These are phyloP conservation scores for Thymelicus sylvestris DNA, from an alignment of 2,888 invertebrate genomes.

Conservation along the genomic window DNA sequence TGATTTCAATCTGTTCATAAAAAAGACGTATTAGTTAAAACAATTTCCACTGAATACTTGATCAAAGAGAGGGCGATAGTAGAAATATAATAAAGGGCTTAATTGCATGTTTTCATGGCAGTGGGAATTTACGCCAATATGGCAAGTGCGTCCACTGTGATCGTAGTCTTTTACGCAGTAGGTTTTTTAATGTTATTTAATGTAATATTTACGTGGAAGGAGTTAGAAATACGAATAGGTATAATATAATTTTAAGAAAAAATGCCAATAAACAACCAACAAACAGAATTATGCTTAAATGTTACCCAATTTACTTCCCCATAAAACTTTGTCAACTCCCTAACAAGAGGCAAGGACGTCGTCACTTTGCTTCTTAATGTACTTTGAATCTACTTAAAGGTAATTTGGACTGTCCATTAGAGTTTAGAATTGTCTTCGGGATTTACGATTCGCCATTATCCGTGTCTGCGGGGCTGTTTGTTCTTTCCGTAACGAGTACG, in stretches of 20 bases:
- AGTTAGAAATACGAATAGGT: no score
- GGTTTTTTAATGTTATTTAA: no score
- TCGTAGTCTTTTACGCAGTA: no score
- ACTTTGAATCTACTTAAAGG: constrained; percentile 67
- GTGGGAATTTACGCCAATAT: no score
- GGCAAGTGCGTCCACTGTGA: no score
- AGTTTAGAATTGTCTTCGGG: constrained; percentile 55
- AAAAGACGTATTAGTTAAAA: no score
- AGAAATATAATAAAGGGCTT: no score
- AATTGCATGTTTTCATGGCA: no score
- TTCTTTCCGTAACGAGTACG: constrained; percentile 1
- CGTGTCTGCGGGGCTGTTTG: constrained; percentile 17
- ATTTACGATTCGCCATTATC: constrained; percentile 24
- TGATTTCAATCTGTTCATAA: no score
- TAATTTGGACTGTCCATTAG: constrained; percentile 70
- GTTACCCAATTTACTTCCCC: constrained; percentile 22
- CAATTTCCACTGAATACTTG: no score
- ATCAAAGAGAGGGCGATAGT: no score
- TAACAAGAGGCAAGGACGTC: constrained; percentile 53
- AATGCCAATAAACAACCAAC: neutral
- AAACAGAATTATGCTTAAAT: constrained; percentile 5
- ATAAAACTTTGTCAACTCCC: constrained; percentile 45
- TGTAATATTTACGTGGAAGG: no score
- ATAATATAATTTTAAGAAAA: neutral
- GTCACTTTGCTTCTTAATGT: constrained; percentile 64